Base-by-base conservation (phyloP, 2,797 vertebrate species). In the Discoglossus pictus region DNA sequence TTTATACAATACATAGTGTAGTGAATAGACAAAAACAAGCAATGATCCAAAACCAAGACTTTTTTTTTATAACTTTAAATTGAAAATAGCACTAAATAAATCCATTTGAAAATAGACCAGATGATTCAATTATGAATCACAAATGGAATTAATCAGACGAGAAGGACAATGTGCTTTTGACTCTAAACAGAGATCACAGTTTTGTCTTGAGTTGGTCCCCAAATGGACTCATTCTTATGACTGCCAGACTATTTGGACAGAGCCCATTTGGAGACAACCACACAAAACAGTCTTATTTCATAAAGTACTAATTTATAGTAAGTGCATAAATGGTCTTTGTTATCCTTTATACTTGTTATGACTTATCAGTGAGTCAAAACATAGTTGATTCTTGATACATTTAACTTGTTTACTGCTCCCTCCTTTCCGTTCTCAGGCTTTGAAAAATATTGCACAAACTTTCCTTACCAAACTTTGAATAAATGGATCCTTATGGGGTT, bases 51-150 rank as follows among this genome's bases (percentile, higher is more conserved):
- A 25, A 40, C 17, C 36, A 46, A 48, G 13, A 13, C 35, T 35
- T 63, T 43, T 44, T 58, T 63, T 70, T 40, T 70, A 34, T 70
- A 70, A 18, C 8, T 21, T 50, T n/a, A 23, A 17, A 63, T 53
- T 53, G 31, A 20, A 35, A 59, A 16, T 16, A 59, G 34, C 34
- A 42, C 10, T 62, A 70, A 55, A 50, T 47, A 56, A 63, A 63
- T 16, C 15, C 31, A 48, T 71, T 24, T 43, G 18, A 56, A 58
- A 50, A 34, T 23, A 39, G 16, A 58, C 20, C 42, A 55, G 43
- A 70, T 61, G 40, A 50, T 65, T 71, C 53, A 51, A 43, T 38
- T 61, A 65, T 59, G 53, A 64, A 59, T 71, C 68, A 64, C 39
- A 71, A 52, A 64, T 50, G 18, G 46, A 43, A 59, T 59, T 44